phyloP scores from a whole-genome alignment of 2,797 vertebrate species.

The Ceyx erithaca region DNA sequence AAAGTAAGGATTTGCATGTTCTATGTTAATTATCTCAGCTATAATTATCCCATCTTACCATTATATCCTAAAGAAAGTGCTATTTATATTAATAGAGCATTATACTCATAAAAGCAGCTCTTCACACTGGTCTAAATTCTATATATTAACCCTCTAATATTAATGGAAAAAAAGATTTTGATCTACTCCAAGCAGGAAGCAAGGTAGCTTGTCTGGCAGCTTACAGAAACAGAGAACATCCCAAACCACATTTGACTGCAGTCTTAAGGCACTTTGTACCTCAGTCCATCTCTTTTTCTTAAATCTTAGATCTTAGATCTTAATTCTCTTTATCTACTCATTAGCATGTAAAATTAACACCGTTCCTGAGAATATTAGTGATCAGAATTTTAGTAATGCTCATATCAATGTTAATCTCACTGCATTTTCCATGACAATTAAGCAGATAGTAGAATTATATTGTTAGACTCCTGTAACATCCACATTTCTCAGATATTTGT shows the following conservation, averaged over 20 bases:
- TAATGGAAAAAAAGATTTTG: fast-evolving
- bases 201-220: background rate
- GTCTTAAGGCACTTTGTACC: background rate
- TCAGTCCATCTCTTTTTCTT: background rate
- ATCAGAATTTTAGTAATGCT: slow-evolving; percentile 2
- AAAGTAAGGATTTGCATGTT: background rate
- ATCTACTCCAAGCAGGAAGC: background rate
- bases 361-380: slow-evolving; percentile 14
- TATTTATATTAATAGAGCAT: background rate
- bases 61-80: background rate
- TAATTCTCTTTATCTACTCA: slow-evolving; percentile 47
- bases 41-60: background rate
- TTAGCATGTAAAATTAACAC: slow-evolving; percentile 52
- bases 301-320: background rate
- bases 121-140: background rate
- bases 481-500: slow-evolving; percentile 1
- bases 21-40: background rate
- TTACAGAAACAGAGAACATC: background rate
- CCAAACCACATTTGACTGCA: background rate
- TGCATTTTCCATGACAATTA: slow-evolving; percentile 34
- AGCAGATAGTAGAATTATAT: slow-evolving; percentile 23
- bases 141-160: background rate
- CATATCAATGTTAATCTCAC: background rate
- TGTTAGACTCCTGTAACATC: background rate
- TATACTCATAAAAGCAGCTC: background rate